Conservation (phyloP, 2,113 vertebrate species). For the Varanus komodoensis region DNA sequence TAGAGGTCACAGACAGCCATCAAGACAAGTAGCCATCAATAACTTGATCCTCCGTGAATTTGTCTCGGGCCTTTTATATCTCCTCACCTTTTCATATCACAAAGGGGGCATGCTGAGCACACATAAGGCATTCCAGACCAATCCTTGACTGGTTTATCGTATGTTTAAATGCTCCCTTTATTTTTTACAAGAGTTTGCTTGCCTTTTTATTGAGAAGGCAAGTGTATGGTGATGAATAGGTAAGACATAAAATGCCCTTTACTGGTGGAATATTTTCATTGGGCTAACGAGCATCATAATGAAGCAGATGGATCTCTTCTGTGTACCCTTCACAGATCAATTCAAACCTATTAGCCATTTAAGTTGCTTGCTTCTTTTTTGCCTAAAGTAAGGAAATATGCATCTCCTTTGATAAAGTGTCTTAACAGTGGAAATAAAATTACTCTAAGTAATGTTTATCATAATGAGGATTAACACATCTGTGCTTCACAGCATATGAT, state of each 20-base stretch:
- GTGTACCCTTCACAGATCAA: slow-evolving; percentile 42
- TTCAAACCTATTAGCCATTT: slow-evolving; percentile 30
- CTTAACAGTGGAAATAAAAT: slow-evolving; percentile 53
- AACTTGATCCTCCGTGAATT: no score
- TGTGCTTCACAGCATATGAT: slow-evolving; percentile 55
- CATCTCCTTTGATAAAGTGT: slow-evolving; percentile 51
- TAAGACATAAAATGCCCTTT: slow-evolving; percentile 27
- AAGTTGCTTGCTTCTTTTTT: slow-evolving; percentile 10
- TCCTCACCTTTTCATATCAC: not conserved
- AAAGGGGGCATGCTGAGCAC: not conserved
- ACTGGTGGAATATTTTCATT: slow-evolving; percentile 7
- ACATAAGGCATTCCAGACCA: not conserved
- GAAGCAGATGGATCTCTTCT: slow-evolving; percentile 22
- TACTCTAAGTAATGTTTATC: slow-evolving; percentile 59
- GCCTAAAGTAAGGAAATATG: slow-evolving; percentile 47
- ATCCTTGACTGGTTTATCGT: not conserved
- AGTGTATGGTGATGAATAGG: not conserved
- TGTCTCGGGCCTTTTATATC: not conserved
- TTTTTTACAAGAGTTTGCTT: slow-evolving; percentile 1
- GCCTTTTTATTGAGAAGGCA: not conserved
- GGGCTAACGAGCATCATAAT: slow-evolving; percentile 30
- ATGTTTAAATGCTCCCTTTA: not conserved
- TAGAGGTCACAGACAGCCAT: no score
- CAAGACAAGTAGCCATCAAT: no score
- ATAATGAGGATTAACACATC: slow-evolving; percentile 70